Conservation (phyloP, 92 coral and sea anemone genomes). For the Heteractis magnifica region DNA sequence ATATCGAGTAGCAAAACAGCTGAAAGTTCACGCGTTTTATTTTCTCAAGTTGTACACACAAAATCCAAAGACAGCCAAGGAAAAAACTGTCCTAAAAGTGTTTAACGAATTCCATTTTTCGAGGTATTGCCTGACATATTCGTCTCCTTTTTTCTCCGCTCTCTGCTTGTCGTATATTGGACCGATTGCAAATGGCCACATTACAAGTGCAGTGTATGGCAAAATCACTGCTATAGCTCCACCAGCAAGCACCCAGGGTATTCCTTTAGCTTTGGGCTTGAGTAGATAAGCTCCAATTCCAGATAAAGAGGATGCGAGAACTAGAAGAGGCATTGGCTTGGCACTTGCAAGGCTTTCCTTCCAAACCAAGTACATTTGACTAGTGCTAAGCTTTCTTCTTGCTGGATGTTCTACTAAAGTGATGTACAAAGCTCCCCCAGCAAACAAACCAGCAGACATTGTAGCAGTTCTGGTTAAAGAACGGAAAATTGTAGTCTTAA, state of each 20-base stretch:
- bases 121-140: constrained; percentile 34
- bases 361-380: constrained; percentile 33
- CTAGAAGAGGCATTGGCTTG: constrained; percentile 29
- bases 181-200: constrained; percentile 61
- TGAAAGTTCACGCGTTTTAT: background rate
- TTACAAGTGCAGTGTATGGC: constrained; percentile 53
- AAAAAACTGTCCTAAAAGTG: constrained; percentile 44
- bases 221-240: constrained; percentile 46
- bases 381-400: constrained; percentile 26
- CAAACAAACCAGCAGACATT: constrained; percentile 32
- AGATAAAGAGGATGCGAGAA: constrained; percentile 31
- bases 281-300: constrained; percentile 42
- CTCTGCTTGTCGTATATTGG: constrained; percentile 48
- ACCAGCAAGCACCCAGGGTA: constrained; percentile 66
- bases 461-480: constrained; percentile 33
- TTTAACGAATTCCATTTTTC: constrained; percentile 57
- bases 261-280: constrained; percentile 47
- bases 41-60: constrained; percentile 32
- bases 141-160: constrained; percentile 57
- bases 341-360: constrained; percentile 25
- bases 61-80: constrained; percentile 39
- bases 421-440: constrained; percentile 40
- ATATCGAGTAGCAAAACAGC: background rate
- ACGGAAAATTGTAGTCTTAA: constrained; percentile 40
- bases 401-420: constrained; percentile 39